Percentiles rank a stretch among this genome's conserved stretches.
These are phyloP conservation scores for Drosophila lacteicornis DNA, from an alignment of 1,140 invertebrate species.

Conservation along the genomic window DNA sequence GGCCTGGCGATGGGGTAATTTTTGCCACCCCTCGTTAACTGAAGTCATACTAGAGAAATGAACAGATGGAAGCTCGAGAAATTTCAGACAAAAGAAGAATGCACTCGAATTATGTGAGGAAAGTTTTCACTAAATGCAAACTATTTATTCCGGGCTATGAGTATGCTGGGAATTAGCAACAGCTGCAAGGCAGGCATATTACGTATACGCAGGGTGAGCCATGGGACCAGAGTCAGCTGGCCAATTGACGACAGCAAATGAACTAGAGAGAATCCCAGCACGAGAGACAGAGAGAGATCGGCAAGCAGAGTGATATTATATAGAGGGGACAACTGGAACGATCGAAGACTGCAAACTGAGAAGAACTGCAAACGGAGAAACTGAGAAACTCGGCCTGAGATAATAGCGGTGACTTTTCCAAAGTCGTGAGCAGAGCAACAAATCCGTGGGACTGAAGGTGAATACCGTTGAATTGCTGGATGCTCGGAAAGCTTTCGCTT, in stretches of 20 bases:
- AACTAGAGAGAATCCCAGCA: conserved; percentile 12
- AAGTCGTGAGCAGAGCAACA: conserved; percentile 54
- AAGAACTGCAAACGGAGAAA: conserved; percentile 36
- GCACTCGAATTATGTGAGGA: conserved; percentile 1
- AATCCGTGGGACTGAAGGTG: conserved; percentile 64
- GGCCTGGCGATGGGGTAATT: not conserved
- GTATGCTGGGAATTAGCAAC: conserved; percentile 11
- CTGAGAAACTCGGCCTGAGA: conserved; percentile 32
- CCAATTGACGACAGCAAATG: conserved; percentile 58
- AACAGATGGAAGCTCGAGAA: conserved; percentile 8
- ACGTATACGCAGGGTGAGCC: conserved; percentile 63
- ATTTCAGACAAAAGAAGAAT: conserved; percentile 5
- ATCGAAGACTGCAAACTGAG: conserved; percentile 25
- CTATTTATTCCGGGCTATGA: not conserved
- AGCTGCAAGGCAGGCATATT: conserved; percentile 46
- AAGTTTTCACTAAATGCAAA: conserved; percentile 1
- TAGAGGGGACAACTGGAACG: conserved; percentile 20
- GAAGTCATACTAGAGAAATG: conserved; percentile 17
- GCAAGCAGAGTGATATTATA: conserved; percentile 2
- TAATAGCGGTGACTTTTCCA: conserved; percentile 63
- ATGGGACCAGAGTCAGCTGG: conserved; percentile 43
- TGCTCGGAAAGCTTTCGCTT: conserved; percentile 57
- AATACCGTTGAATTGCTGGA: conserved; percentile 50
- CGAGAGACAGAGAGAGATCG: conserved; percentile 1
- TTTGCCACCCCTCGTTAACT: conserved; percentile 14